These are phyloP conservation scores for Macropodus opercularis DNA, from an alignment of 2,797 vertebrate species.

Conservation along the genomic window DNA sequence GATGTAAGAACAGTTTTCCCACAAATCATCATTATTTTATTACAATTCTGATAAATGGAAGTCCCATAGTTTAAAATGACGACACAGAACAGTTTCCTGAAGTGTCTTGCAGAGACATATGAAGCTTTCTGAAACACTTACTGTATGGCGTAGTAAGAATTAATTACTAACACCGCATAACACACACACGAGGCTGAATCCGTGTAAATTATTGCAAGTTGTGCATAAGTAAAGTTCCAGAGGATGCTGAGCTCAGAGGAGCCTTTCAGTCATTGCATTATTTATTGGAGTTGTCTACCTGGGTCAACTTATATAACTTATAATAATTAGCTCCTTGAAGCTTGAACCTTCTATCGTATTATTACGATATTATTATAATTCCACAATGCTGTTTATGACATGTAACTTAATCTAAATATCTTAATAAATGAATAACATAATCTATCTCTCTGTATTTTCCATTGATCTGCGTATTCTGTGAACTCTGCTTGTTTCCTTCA, in stretches of 20 bases:
- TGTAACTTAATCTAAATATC: not conserved
- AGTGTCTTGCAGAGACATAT: not conserved
- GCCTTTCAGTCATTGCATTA: constrained; percentile 58
- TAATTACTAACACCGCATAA: not conserved
- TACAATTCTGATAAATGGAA: no score
- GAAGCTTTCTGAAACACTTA: not conserved
- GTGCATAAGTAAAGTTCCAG: not conserved
- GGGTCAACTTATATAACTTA: constrained; percentile 56
- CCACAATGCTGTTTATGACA: constrained; percentile 3
- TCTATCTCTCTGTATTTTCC: not conserved
- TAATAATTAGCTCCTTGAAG: constrained; percentile 36
- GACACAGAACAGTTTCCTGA: not conserved
- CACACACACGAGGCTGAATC: constrained; percentile 7
- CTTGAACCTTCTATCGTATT: constrained; percentile 19
- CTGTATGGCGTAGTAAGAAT: no score
- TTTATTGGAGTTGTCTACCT: constrained; percentile 64
- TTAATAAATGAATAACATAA: no score
- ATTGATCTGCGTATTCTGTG: not conserved
- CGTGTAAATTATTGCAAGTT: not conserved
- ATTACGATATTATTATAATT: constrained; percentile 5
- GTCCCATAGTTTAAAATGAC: no score
- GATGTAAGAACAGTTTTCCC: no score
- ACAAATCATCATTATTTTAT: no score
- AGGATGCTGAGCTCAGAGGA: constrained; percentile 45
- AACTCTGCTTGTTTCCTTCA: constrained; percentile 12